Conservation (phyloP, 2,888 invertebrate genomes). For the Disparrhopalites patrizii region DNA sequence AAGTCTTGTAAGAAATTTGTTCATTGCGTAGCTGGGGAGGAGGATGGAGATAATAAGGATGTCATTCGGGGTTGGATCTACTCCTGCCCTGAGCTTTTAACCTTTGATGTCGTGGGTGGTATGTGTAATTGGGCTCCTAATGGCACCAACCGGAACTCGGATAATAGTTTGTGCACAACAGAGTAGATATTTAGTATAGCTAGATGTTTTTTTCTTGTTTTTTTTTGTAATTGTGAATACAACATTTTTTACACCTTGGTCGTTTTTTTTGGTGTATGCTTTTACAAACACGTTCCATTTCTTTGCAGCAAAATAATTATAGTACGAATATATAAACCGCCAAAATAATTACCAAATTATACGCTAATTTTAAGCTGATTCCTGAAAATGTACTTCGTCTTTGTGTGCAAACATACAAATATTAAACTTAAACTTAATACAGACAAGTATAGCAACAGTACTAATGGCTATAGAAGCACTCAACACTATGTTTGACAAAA, state of each 20-base stretch:
- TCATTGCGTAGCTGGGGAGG: conserved; percentile 75
- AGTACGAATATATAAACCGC: conserved; percentile 13
- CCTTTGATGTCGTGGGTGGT: conserved; percentile 84
- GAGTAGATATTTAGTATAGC: neutral
- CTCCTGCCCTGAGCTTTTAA: conserved; percentile 77
- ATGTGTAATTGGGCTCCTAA: conserved; percentile 73
- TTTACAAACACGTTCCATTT: neutral
- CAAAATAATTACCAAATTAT: conserved; percentile 10
- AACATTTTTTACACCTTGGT: neutral
- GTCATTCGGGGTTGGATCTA: conserved; percentile 77
- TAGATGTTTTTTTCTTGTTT: neutral
- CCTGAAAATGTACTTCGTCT: no score
- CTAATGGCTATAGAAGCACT: no score
- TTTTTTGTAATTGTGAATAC: neutral
- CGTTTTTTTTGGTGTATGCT: neutral
- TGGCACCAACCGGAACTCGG: conserved; percentile 2
- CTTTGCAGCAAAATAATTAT: no score
- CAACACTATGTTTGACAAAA: no score
- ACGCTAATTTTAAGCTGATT: no score
- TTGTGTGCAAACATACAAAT: no score
- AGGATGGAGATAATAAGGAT: conserved; percentile 54
- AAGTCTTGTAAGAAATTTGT: conserved; percentile 86
- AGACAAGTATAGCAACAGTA: neutral
- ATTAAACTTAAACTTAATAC: neutral
- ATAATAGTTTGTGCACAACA: conserved; percentile 19